Conservation (phyloP, 2,888 invertebrate species). For the Tribolium freemani region DNA sequence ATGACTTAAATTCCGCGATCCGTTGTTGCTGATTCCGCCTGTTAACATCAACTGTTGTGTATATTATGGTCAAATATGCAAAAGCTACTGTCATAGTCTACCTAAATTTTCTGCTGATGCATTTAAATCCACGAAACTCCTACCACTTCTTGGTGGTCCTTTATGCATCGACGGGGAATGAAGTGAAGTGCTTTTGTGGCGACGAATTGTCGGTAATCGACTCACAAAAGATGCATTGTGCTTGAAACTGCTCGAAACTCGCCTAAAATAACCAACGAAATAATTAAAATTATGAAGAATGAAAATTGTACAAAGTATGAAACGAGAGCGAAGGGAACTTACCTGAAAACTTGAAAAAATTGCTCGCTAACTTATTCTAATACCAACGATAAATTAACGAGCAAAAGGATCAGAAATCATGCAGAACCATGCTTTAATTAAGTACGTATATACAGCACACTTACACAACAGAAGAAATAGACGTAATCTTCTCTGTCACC, state of each 20-base stretch:
- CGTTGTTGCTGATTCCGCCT: conserved; percentile 67
- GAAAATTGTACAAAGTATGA: too few relatives aligned
- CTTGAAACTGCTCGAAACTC: conserved; percentile 88
- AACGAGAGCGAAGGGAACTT: too few relatives aligned
- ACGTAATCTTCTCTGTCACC: conserved; percentile 56
- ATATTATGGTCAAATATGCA: not conserved
- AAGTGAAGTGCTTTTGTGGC: conserved; percentile 84
- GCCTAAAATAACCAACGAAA: conserved; percentile 68
- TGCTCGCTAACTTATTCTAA: too few relatives aligned
- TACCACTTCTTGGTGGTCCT: conserved; percentile 63
- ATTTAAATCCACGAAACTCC: conserved; percentile 80
- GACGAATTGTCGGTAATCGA: conserved; percentile 88
- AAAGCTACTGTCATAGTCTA: conserved; percentile 61
- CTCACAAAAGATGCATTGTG: conserved; percentile 95
- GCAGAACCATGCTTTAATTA: conserved; percentile 28
- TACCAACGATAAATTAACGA: too few relatives aligned
- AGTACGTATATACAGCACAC: conserved; percentile 43
- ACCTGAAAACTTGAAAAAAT: too few relatives aligned
- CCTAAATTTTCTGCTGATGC: conserved; percentile 83
- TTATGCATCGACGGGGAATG: conserved; percentile 81
- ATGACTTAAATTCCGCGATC: conserved; percentile 75
- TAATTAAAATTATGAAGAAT: not conserved
- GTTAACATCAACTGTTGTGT: conserved; percentile 10
- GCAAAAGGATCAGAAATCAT: conserved; percentile 6
- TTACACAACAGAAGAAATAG: conserved; percentile 58